Evolutionary conservation across 2,888 invertebrate species (phyloP).

Genomic region (Caenorhabditis virilis): DNA sequence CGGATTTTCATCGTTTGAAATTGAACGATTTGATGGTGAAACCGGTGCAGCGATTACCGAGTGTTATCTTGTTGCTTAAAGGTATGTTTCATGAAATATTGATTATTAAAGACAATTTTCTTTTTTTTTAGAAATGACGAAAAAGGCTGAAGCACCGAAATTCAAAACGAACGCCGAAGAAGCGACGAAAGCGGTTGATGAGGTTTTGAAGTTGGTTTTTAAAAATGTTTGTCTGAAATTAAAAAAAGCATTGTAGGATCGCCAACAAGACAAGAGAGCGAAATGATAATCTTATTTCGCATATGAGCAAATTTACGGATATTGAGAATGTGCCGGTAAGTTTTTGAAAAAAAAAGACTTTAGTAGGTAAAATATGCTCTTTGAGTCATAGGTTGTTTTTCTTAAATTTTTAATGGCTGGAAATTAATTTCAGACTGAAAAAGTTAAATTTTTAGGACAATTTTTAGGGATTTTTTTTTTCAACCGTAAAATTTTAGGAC

Average conservation of each 20-base stretch:
- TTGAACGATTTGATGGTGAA: constrained; percentile 93
- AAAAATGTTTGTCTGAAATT: constrained; percentile 78
- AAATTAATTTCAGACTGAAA: no score
- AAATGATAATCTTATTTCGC: constrained; percentile 90
- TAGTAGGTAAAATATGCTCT: no score
- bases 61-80: constrained; percentile 88
- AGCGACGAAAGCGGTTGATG: constrained; percentile 77
- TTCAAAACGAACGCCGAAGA: constrained; percentile 83
- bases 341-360: no score
- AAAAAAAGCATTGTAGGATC: constrained; percentile 72
- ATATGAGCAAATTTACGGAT: constrained; percentile 96
- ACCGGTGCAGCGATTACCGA: constrained; percentile 95
- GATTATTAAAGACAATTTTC: background rate
- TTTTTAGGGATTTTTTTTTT: no score
- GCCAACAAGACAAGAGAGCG: constrained; percentile 97
- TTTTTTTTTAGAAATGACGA: constrained; percentile 80
- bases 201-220: constrained; percentile 77
- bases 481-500: no score
- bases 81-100: constrained; percentile 73
- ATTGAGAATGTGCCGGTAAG: constrained; percentile 94
- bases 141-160: constrained; percentile 80
- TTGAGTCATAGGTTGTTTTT: no score
- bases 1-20: constrained; percentile 93
- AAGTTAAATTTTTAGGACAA: no score
- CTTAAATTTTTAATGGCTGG: no score